Conservation (phyloP, 2,113 vertebrate species). For the Sprattus sprattus region DNA sequence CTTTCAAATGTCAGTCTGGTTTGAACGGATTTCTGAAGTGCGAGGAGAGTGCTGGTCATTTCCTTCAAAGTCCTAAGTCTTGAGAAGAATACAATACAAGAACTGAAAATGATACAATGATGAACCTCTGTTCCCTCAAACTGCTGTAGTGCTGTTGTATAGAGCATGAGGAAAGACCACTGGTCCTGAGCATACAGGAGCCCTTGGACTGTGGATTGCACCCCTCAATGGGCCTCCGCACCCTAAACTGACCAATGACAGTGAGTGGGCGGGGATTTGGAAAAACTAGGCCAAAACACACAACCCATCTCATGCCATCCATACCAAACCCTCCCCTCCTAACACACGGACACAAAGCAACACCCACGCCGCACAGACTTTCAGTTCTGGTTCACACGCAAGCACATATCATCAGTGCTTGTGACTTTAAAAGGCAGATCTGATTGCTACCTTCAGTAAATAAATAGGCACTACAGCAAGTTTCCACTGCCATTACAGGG, state of each 20-base stretch:
- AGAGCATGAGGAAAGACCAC: background rate
- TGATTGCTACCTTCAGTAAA: background rate
- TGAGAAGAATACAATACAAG: background rate
- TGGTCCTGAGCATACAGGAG: background rate
- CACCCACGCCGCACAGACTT: background rate
- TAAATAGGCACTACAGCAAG: background rate
- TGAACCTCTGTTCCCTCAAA: background rate
- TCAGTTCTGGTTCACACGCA: background rate
- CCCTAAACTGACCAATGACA: background rate
- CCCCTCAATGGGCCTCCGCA: background rate
- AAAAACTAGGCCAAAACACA: background rate
- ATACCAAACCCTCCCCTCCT: background rate
- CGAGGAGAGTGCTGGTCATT: background rate
- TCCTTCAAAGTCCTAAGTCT: background rate
- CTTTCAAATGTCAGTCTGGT: background rate
- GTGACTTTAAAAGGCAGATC: background rate
- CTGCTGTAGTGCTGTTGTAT: background rate
- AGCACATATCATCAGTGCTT: background rate
- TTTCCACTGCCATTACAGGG: background rate
- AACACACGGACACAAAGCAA: background rate
- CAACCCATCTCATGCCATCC: background rate
- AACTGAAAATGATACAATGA: background rate
- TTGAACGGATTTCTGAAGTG: background rate
- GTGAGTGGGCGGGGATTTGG: background rate
- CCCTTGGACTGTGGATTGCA: background rate